These are phyloP conservation scores for Gobio gobio DNA, from an alignment of 2,113 vertebrate species.

Conservation along the genomic window DNA sequence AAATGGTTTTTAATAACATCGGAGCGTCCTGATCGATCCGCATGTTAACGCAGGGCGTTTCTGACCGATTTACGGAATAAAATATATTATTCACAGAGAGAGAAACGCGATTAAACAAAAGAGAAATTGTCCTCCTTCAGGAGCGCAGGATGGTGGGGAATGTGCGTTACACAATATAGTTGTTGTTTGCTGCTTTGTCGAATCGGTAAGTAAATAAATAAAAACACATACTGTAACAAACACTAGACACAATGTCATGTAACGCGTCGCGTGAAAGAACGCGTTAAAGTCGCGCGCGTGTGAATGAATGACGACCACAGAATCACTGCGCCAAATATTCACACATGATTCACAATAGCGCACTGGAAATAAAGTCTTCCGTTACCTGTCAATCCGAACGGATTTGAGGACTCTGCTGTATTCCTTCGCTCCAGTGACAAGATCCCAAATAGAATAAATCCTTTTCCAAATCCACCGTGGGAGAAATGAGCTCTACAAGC, in stretches of 20 bases:
- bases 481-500: conserved; percentile 23
- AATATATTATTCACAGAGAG: neutral
- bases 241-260: neutral
- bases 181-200: neutral
- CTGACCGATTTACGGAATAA: neutral
- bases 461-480: conserved; percentile 46
- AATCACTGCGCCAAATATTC: neutral
- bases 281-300: too few species aligned
- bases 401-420: conserved; percentile 17
- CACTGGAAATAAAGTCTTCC: neutral
- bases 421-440: conserved; percentile 17
- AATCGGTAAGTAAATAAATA: neutral
- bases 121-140: neutral
- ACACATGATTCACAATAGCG: neutral
- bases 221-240: neutral
- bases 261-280: neutral
- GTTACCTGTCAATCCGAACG: conserved; percentile 32
- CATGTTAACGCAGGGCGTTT: neutral
- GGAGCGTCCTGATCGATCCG: neutral
- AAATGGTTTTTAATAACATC: neutral
- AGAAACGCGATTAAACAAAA: conserved; percentile 7
- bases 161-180: neutral
- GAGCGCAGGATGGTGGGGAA: neutral
- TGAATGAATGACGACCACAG: neutral
- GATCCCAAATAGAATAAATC: conserved; percentile 43